Conservation (phyloP, 2,113 vertebrate species). For the Podarcis muralis region DNA sequence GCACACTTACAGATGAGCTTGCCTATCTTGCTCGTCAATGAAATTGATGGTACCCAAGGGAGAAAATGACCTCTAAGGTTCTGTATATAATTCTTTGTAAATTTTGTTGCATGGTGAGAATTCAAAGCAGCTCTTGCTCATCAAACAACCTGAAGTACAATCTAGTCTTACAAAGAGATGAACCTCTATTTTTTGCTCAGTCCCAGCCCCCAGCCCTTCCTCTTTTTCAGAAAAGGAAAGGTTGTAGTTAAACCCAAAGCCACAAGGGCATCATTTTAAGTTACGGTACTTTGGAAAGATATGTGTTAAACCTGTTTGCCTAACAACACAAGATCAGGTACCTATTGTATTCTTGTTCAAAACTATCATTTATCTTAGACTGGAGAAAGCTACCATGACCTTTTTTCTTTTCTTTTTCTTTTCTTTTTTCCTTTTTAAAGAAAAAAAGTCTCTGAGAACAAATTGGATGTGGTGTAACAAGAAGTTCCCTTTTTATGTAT, state of each 20-base stretch:
- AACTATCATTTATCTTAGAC: conserved; percentile 34
- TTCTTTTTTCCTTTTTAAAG: neutral
- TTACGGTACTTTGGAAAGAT: conserved; percentile 35
- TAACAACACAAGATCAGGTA: conserved; percentile 15
- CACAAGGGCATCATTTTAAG: conserved; percentile 5
- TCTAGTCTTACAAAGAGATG: neutral
- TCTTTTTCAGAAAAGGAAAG: conserved; percentile 8
- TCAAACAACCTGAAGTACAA: neutral
- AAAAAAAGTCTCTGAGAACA: conserved; percentile 4
- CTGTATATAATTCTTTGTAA: neutral
- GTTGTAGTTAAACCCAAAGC: neutral
- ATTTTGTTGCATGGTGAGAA: neutral
- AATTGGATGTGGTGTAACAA: conserved; percentile 11
- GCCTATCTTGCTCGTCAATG: neutral
- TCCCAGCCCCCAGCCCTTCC: neutral
- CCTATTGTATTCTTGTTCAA: neutral
- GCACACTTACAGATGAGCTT: accelerated
- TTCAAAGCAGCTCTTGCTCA: neutral
- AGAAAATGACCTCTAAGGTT: neutral
- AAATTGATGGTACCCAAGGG: neutral
- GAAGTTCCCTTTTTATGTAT: conserved; percentile 18
- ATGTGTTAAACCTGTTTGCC: conserved; percentile 43
- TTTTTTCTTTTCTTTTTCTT: neutral
- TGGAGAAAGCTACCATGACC: neutral
- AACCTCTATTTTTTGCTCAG: accelerated